Conservation (phyloP, 2,113 vertebrate species). For the Bambusicola thoracicus region DNA sequence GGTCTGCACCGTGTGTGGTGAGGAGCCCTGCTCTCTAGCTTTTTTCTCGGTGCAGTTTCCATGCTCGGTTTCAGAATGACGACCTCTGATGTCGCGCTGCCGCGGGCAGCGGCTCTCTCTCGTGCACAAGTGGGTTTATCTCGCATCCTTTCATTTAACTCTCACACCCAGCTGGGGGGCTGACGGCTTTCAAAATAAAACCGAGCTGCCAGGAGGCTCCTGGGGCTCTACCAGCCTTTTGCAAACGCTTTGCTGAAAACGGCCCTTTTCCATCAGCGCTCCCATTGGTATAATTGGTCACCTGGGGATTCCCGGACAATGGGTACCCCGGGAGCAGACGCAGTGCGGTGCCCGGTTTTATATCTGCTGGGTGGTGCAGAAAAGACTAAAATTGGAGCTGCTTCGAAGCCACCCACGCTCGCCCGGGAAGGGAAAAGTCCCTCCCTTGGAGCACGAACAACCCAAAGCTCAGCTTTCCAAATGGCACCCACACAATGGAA, state of each 20-base stretch:
- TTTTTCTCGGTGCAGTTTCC: slow-evolving; percentile 65
- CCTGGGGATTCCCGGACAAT: background rate
- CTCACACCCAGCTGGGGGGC: slow-evolving; percentile 35
- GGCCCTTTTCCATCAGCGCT: background rate
- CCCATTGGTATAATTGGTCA: background rate
- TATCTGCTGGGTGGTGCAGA: background rate
- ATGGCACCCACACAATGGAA: accelerated
- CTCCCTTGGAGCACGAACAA: background rate
- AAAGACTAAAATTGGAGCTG: slow-evolving; percentile 30
- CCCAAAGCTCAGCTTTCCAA: background rate
- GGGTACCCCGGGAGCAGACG: background rate
- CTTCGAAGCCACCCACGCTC: background rate
- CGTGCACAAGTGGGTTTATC: background rate
- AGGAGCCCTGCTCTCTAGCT: slow-evolving; percentile 16
- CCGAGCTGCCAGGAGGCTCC: slow-evolving; percentile 8
- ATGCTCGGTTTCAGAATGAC: slow-evolving; percentile 76
- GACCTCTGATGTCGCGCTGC: background rate
- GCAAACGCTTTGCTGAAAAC: background rate
- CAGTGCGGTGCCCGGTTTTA: background rate
- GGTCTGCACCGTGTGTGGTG: background rate
- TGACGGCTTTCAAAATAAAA: background rate
- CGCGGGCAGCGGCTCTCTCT: background rate
- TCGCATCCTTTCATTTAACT: slow-evolving; percentile 32
- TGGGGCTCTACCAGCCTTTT: background rate
- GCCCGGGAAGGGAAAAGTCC: background rate